Evolutionary conservation across 37 sponge, comb jelly and placozoan genomes (phyloP).

Genomic region (Tethya wilhelma): DNA sequence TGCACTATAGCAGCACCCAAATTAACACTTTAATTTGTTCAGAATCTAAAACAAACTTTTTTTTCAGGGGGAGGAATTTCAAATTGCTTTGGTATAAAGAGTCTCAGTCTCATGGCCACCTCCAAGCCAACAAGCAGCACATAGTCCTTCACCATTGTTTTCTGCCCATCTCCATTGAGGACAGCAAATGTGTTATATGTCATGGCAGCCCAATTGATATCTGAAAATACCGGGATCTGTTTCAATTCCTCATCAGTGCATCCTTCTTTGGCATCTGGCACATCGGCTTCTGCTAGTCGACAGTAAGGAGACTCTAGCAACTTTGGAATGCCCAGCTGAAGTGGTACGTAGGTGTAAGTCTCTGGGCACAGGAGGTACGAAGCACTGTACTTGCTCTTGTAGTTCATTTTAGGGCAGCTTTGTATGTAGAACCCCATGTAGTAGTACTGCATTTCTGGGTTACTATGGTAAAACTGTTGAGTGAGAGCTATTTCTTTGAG

Average conservation of each 20-base stretch:
- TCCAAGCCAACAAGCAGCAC: slow-evolving; percentile 34
- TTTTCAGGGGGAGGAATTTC: no score
- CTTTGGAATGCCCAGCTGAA: slow-evolving; percentile 46
- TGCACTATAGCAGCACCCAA: no score
- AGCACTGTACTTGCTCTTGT: slow-evolving; percentile 74
- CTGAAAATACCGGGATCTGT: background rate
- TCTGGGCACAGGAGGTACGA: slow-evolving; percentile 76
- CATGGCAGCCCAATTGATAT: background rate
- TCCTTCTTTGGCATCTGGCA: background rate
- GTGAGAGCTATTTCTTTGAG: slow-evolving; percentile 55
- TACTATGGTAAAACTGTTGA: slow-evolving; percentile 24
- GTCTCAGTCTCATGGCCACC: slow-evolving; percentile 15
- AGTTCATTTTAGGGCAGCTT: slow-evolving; percentile 84
- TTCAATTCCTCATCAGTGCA: slow-evolving; percentile 19
- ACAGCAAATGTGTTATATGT: slow-evolving; percentile 8
- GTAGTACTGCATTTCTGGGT: slow-evolving; percentile 71
- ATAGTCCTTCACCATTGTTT: slow-evolving; percentile 17
- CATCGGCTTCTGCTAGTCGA: slow-evolving; percentile 41
- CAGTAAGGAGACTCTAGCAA: slow-evolving; percentile 64
- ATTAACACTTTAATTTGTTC: no score
- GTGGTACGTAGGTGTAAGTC: slow-evolving; percentile 60
- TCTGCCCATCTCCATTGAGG: background rate
- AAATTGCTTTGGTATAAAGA: no score
- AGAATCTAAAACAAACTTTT: no score
- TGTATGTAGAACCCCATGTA: slow-evolving; percentile 95